A percentile compares a stretch with the other conserved stretches of the same genome.
Conservation (phyloP, 2,888 invertebrate genomes). For the Troilus luridus region DNA sequence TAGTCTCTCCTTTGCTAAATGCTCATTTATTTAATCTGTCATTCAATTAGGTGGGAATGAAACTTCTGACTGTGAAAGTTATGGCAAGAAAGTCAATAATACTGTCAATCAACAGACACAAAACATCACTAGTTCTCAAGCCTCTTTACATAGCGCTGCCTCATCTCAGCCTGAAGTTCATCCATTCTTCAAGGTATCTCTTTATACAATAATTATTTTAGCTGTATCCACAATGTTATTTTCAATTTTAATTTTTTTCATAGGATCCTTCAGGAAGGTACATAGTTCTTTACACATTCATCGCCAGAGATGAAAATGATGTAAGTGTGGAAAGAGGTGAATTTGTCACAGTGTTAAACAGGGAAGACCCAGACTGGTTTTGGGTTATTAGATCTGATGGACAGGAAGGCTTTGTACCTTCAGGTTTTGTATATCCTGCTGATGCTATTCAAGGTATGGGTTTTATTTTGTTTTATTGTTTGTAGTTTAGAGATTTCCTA, state of each 20-base stretch:
- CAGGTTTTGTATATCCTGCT: constrained; percentile 93
- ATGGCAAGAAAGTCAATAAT: constrained; percentile 71
- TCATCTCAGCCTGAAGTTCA: constrained; percentile 73
- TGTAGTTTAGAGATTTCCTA: background rate
- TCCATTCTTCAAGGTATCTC: constrained; percentile 73
- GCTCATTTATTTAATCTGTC: background rate
- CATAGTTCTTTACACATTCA: constrained; percentile 93
- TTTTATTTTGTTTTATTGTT: constrained; percentile 53
- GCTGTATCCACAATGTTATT: background rate
- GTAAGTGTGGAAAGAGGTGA: constrained; percentile 94
- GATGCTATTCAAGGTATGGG: constrained; percentile 77
- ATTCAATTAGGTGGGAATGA: constrained; percentile 69
- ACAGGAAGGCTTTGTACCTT: constrained; percentile 95
- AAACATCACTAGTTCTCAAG: constrained; percentile 71
- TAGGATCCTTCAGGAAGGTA: constrained; percentile 91
- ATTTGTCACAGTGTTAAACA: constrained; percentile 94
- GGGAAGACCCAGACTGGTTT: constrained; percentile 97
- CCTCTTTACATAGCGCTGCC: constrained; percentile 71
- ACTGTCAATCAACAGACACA: constrained; percentile 67
- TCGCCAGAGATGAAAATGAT: constrained; percentile 94
- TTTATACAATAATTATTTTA: background rate
- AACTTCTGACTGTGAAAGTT: constrained; percentile 76
- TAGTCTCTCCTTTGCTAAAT: background rate
- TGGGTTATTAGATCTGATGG: constrained; percentile 95
- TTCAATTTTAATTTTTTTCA: constrained; percentile 15